A percentile compares a stretch with the other conserved stretches of the same genome.
These are phyloP conservation scores for Drosophila aff. DNA, from an alignment of 1,140 invertebrate species.

Conservation along the genomic window DNA sequence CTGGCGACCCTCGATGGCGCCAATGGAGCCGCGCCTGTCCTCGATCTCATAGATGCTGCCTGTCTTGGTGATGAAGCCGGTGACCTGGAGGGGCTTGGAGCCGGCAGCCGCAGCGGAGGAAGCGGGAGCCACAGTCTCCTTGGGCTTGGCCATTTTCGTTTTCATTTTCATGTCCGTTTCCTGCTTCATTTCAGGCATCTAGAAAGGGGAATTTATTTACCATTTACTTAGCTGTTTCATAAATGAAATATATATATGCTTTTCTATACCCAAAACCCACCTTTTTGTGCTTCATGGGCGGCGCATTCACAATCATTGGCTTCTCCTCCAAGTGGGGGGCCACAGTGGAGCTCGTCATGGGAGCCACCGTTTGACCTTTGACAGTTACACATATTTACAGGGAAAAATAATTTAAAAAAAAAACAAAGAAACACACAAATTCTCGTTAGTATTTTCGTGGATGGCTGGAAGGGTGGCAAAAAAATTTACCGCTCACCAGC, in stretches of 20 bases:
- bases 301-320: conserved; percentile 70
- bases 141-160: conserved; percentile 3
- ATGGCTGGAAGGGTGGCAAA: conserved; percentile 28
- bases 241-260: not conserved
- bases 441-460: not conserved
- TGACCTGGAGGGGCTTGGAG: conserved; percentile 72
- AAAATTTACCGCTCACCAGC: conserved; percentile 83
- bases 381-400: conserved; percentile 12
- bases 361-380: conserved; percentile 51
- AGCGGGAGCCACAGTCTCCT: not conserved
- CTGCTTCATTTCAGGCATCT: conserved; percentile 28
- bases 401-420: not conserved
- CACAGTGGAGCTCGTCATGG: conserved; percentile 63
- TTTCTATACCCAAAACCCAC: not conserved
- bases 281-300: conserved; percentile 64
- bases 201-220: too few relatives aligned
- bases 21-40: conserved; percentile 65
- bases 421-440: not conserved
- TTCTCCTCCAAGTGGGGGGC: conserved; percentile 49
- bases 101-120: not conserved
- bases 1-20: conserved; percentile 72
- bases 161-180: conserved; percentile 11
- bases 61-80: conserved; percentile 76
- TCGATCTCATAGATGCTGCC: conserved; percentile 79
- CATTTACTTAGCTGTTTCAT: not conserved